Base-by-base conservation (phyloP, 2,888 invertebrate species). In the Cylindroiulus punctatus region DNA sequence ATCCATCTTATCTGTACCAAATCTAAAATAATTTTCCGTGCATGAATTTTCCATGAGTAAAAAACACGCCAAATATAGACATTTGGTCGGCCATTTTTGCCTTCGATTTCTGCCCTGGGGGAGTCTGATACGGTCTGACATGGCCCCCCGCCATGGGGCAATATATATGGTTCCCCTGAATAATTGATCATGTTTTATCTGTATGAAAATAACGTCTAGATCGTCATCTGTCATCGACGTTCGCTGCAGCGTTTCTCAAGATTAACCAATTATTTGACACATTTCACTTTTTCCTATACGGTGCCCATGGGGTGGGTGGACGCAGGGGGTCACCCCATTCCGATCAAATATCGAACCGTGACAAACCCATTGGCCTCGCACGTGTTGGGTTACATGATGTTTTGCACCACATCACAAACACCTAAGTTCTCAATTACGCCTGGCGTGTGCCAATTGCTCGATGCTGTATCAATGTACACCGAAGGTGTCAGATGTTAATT, bases 111-210 rank as follows among this genome's bases (percentile, higher is more conserved):
- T 76, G 26, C 14, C 7, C 4, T 14, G 30, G 57, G 76, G 57
- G 22, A 14, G 1, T 30, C 76, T 76, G 26, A 8, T 30, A 12
- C 26, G 0, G 14, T 8, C 40, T 4, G 10, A 22, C 76, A 65
- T 57, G 42, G 5, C 42, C 47, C 17, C 47, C 17, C 47, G 12
- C 52, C 52, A n/a, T n/a, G 76, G 30, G 14, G 76, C 76, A 26
- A n/a, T 52, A 83, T 83, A 83, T 83, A 83, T 83, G 40, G 44
- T 83, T 76, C 12, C 36, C 83, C 22, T 86, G 82, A 86, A 86
- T 86, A 86, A 86, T 81, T 81, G 32, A 86, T 86, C 26, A 81
- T 26, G 36, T 82, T 86, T 86, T 86, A 86, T 86, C 86, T 86
- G 81, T 81, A 32, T 52, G 47, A 40, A 86, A 85, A 85, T 85